Base-by-base conservation (phyloP, 2,888 invertebrate genomes). In the Melitaea athalia region DNA sequence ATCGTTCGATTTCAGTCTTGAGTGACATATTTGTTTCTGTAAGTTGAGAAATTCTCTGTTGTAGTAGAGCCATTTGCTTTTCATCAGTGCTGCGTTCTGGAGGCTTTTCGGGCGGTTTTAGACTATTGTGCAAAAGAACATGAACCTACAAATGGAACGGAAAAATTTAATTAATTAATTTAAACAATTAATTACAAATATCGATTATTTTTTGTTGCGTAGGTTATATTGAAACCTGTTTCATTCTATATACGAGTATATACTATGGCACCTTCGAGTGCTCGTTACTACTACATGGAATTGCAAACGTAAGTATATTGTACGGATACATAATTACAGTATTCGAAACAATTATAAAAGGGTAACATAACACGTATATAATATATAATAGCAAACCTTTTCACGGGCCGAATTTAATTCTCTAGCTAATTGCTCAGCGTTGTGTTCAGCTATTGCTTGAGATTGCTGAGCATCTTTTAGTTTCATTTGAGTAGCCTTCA, bases 381-480 rank as follows among this genome's bases (percentile, higher is more conserved):
- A 5, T 14, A 38, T 47, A 61, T 8, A n/a, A 10, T 17, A 53
- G 10, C 15, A 11, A 72, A 94, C 93, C 86, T 95, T 95, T 70
- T 95, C 95, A 74, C 94, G 92, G 17, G 94, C 94, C 24, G 92
- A 91, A 75, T 94, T 92, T n/a, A 95, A 87, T 77, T 95, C 95
- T 31, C 94, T 89, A 0, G 94, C 93, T 14, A 95, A 83, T 70
- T 95, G 94, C 76, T 95, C 95, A 15, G 94, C 94, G 75, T 94
- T 95, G 64, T 95, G 93, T 77, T 96, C 95, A 0, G 95, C 94
- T 5, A 95, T 84, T 8, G 95, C 87, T 73, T 95, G 95, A 79
- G 94, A 87, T 75, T 95, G 95, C 77, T 95, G 95, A 0, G 95
- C 94, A 78, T 96, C 95, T 78, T 95, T 95, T 60, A 96, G 82